Percentiles rank a stretch among this genome's conserved stretches.
Evolutionary conservation across 2,797 vertebrate species (phyloP).

Genomic region (Poeciliopsis turneri): DNA sequence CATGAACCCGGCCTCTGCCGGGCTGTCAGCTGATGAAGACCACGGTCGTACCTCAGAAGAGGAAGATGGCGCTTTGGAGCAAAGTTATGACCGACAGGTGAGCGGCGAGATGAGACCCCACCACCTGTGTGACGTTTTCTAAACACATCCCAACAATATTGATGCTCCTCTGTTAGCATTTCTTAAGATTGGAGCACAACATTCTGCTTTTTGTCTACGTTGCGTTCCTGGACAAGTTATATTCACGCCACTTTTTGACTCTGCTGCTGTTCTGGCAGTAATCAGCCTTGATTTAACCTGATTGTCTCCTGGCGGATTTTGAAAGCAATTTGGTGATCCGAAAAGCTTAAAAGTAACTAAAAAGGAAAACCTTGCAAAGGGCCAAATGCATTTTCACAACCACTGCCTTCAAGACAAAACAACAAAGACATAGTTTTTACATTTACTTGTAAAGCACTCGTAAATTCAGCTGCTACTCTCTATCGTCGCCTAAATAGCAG

Average conservation of each 20-base stretch:
- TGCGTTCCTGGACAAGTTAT: not conserved
- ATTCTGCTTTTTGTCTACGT: not conserved
- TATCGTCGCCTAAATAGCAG: not conserved
- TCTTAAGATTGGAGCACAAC: not conserved
- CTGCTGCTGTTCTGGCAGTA: not conserved
- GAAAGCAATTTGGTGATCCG: not conserved
- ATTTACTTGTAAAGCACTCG: not conserved
- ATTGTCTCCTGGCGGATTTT: not conserved
- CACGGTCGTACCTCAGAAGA: constrained; percentile 92
- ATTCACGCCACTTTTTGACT: not conserved
- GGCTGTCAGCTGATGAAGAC: constrained; percentile 88
- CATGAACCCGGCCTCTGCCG: constrained; percentile 79
- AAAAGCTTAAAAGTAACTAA: not conserved
- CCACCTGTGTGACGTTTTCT: not conserved
- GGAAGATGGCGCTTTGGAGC: constrained; percentile 83
- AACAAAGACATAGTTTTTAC: not conserved
- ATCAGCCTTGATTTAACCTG: not conserved
- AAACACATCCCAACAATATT: not conserved
- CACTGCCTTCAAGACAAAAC: not conserved
- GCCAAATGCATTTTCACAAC: not conserved
- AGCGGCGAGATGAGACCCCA: constrained; percentile 24
- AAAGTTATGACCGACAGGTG: constrained; percentile 86
- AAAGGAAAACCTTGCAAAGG: not conserved
- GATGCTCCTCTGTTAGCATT: not conserved
- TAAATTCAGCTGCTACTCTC: not conserved